Conservation (phyloP, 2,888 invertebrate species). For the Drosophila mettleri region DNA sequence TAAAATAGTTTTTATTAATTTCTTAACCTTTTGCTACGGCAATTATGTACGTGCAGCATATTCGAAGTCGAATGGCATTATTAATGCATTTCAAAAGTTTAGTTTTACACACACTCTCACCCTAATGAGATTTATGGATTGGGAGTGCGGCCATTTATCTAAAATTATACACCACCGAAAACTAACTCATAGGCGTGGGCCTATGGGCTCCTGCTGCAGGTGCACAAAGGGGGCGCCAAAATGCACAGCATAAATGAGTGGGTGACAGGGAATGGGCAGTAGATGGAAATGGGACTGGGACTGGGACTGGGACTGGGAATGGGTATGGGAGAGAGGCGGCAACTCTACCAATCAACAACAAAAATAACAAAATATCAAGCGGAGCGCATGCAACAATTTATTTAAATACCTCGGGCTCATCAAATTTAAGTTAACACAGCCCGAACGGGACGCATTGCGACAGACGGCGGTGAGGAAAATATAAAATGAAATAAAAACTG, state of each 20-base stretch:
- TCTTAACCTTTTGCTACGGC: constrained; percentile 59
- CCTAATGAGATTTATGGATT: constrained; percentile 57
- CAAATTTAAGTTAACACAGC: constrained; percentile 73
- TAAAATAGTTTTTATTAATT: constrained; percentile 43
- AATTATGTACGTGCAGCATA: constrained; percentile 50
- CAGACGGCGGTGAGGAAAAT: constrained; percentile 27
- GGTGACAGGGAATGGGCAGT: constrained; percentile 35
- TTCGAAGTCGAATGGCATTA: constrained; percentile 39
- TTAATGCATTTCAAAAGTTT: constrained; percentile 58
- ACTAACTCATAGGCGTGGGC: constrained; percentile 2
- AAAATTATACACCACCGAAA: constrained; percentile 49
- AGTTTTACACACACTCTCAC: constrained; percentile 27
- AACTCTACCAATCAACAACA: constrained; percentile 75
- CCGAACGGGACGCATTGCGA: constrained; percentile 37
- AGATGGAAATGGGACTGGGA: neutral
- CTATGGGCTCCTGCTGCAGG: constrained; percentile 52
- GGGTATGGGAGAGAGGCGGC: constrained; percentile 15
- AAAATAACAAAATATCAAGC: constrained; percentile 82
- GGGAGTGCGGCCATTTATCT: constrained; percentile 51
- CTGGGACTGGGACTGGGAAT: constrained; percentile 9
- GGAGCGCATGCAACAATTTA: constrained; percentile 81
- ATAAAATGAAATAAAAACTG: constrained; percentile 52
- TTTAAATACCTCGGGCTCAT: constrained; percentile 79
- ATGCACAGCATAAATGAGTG: constrained; percentile 44
- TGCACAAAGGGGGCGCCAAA: constrained; percentile 49